Base-by-base conservation (phyloP, 2,888 invertebrate genomes). In the Mythimna loreyi region DNA sequence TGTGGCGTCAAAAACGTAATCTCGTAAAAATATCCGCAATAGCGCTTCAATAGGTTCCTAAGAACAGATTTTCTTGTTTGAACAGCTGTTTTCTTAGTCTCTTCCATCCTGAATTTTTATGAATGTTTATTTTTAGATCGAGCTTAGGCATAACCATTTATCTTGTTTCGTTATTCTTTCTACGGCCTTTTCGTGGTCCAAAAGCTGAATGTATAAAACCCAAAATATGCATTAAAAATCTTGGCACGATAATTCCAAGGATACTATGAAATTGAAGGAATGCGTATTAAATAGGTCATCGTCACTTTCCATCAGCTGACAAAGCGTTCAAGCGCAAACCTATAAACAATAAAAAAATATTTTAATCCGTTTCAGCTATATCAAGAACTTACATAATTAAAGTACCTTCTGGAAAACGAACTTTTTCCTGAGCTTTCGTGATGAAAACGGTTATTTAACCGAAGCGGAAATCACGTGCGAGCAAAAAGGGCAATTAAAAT, bases 401-500 rank as follows among this genome's bases (percentile, higher is more conserved):
- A 58, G 40, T 7, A 52, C 30, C 49, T 53, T 60, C 16, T 65
- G 28, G 43, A 77, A 57, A 74, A 61, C 13, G 19, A 53, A 61
- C 45, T 43, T 69, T 76, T 72, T 62, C 64, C 45, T 16, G n/a
- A 64, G 61, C 56, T 75, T 67, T 80, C 67, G 64, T 75, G 43
- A 72, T 58, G 67, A 64, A 74, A 79, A 67, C 72, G 59, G 59
- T 65, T 71, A 69, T 59, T 71, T 57, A 75, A 70, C 65, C 69
- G 56, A 78, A 78, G 75, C 81, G 78, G 81, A 81, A 81, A 83
- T 83, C 59, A 72, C 75, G 75, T 72, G 72, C 71, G 57, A 50
- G 55, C 67, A 76, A 71, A 79, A 80, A 81, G 66, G 52, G 71
- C 74, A 81, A 83, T 83, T 82, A 83, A 77, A 81, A 73, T 64